A percentile compares a stretch with the other conserved stretches of the same genome.
These are phyloP conservation scores for Andrena praecox DNA, from an alignment of 2,888 invertebrate genomes.

Conservation along the genomic window DNA sequence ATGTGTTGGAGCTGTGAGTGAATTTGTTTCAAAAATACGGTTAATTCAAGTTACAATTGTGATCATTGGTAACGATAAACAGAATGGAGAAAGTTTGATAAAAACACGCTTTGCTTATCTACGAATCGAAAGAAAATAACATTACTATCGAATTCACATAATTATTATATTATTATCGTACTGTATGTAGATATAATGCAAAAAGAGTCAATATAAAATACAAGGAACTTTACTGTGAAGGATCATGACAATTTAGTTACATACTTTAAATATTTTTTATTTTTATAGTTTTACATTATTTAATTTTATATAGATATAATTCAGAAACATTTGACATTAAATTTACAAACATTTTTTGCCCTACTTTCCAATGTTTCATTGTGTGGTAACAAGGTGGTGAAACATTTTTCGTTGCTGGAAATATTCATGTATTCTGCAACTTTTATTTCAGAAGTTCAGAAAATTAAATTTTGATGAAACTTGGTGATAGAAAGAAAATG, in stretches of 20 bases:
- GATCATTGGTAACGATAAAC: slow-evolving; percentile 20
- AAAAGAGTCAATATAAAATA: neutral
- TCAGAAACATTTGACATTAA: neutral
- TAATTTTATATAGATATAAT: neutral
- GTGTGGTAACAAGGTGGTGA: too few species aligned
- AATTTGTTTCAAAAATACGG: too few species aligned
- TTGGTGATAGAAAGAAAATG: too few species aligned
- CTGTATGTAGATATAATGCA: neutral
- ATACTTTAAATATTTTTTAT: neutral
- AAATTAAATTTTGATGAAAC: too few species aligned
- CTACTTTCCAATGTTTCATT: too few species aligned
- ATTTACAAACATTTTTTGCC: neutral
- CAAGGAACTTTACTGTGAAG: neutral
- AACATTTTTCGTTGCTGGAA: too few species aligned
- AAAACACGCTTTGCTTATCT: neutral
- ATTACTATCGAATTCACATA: neutral
- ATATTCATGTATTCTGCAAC: too few species aligned
- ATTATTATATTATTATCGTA: neutral
- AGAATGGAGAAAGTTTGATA: neutral
- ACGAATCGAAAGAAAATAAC: neutral
- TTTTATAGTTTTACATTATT: neutral
- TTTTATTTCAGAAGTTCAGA: too few species aligned
- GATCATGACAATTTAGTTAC: neutral
- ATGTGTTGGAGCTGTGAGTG: neutral
- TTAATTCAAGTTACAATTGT: neutral